Conservation (phyloP, 2,888 invertebrate species). For the Ferdinandea cuprea region DNA sequence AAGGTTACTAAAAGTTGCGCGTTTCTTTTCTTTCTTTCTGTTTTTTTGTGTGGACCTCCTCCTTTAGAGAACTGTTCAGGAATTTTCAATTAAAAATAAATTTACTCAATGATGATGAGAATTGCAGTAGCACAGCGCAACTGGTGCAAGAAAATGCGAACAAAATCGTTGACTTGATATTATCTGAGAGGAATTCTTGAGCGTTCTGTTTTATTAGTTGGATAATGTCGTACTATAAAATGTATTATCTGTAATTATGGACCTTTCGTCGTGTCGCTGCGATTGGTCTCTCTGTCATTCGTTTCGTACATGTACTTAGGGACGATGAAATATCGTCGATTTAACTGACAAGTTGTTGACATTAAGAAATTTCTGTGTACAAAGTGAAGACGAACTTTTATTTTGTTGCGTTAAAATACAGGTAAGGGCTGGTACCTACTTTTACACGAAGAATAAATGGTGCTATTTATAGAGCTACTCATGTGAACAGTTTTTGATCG, state of each 20-base stretch:
- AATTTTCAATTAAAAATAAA: constrained; percentile 74
- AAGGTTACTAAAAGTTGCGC: constrained; percentile 49
- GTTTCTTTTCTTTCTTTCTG: background rate
- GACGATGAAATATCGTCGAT: constrained; percentile 61
- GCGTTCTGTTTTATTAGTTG: constrained; percentile 53
- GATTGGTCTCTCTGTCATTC: constrained; percentile 15
- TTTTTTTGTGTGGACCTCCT: constrained; percentile 5
- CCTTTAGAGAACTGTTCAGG: constrained; percentile 49
- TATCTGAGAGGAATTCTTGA: constrained; percentile 52
- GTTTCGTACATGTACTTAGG: constrained; percentile 14
- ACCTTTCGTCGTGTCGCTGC: background rate
- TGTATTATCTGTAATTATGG: constrained; percentile 65
- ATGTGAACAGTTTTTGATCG: constrained; percentile 25
- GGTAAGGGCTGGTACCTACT: background rate
- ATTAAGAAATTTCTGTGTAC: constrained; percentile 67
- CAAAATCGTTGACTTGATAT: constrained; percentile 48
- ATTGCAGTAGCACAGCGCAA: constrained; percentile 44
- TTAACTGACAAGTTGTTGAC: constrained; percentile 72
- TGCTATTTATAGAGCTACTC: constrained; percentile 20
- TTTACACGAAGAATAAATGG: background rate
- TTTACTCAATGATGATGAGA: constrained; percentile 60
- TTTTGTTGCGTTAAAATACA: background rate
- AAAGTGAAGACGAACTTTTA: constrained; percentile 7
- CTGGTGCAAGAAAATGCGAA: constrained; percentile 19
- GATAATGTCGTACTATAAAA: constrained; percentile 57